Evolutionary conservation across 2,797 vertebrate species (phyloP).

Genomic region (Sorex maritimensis): DNA sequence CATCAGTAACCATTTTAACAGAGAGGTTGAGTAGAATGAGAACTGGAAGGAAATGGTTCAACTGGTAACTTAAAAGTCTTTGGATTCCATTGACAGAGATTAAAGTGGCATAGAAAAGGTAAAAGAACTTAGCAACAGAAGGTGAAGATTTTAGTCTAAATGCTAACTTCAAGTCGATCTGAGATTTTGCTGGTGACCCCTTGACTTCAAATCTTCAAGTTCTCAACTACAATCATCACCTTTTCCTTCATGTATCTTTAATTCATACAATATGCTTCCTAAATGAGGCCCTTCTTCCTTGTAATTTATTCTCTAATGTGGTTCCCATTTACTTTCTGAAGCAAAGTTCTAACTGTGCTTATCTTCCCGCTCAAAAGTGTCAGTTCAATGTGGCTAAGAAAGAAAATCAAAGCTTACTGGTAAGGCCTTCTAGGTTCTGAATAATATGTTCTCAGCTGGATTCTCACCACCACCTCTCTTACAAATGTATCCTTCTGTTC

Average conservation of each 20-base stretch:
- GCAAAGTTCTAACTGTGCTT: constrained; percentile 8
- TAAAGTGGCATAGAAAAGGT: neutral
- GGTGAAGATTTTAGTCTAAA: neutral
- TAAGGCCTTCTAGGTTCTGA: neutral
- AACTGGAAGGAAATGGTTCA: neutral
- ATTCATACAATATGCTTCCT: neutral
- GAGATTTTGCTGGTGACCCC: neutral
- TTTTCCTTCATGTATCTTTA: neutral
- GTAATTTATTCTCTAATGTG: neutral
- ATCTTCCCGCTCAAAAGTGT: constrained; percentile 1
- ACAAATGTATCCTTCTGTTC: neutral
- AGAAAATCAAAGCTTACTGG: neutral
- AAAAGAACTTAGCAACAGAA: neutral
- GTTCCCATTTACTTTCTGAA: neutral
- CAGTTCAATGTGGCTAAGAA: neutral
- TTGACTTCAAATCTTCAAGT: neutral
- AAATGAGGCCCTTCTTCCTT: neutral
- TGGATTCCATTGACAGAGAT: neutral
- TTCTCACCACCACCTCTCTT: neutral
- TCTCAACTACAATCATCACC: neutral
- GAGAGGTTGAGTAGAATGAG: neutral
- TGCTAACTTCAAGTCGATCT: neutral
- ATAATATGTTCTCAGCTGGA: neutral
- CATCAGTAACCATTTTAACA: neutral
- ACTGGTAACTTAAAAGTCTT: neutral